Conservation (phyloP, 1,140 invertebrate genomes). For the Drosophila takahashii region DNA sequence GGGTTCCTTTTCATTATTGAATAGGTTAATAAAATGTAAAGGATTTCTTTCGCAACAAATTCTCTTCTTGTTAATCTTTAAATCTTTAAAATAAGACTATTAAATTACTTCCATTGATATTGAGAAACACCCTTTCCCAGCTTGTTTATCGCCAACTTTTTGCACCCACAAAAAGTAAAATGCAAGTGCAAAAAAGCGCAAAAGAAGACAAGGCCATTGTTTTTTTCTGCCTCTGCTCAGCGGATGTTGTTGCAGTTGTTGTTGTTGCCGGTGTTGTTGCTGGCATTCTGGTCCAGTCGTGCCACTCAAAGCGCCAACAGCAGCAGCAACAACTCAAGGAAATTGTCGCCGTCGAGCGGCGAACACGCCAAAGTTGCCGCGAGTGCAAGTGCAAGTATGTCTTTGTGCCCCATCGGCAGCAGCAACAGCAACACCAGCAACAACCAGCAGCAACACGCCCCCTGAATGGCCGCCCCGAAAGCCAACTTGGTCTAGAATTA, state of each 20-base stretch:
- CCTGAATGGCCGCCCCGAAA: slow-evolving; percentile 13
- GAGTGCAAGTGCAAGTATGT: slow-evolving; percentile 63
- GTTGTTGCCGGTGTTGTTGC: slow-evolving; percentile 13
- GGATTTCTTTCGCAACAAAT: too few species aligned
- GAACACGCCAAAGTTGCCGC: slow-evolving; percentile 65
- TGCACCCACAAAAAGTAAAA: slow-evolving; percentile 62
- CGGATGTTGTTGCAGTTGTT: neutral
- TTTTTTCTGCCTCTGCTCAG: slow-evolving; percentile 33
- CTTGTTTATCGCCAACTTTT: slow-evolving; percentile 51
- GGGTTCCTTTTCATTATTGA: too few species aligned
- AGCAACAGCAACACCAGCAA: slow-evolving; percentile 17
- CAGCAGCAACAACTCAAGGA: slow-evolving; percentile 59
- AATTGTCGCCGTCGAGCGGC: slow-evolving; percentile 62
- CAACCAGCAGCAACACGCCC: slow-evolving; percentile 35
- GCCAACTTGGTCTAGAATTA: slow-evolving; percentile 56
- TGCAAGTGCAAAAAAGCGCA: slow-evolving; percentile 57
- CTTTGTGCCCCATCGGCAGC: slow-evolving; percentile 56
- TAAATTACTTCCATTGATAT: neutral
- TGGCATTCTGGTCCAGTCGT: slow-evolving; percentile 56
- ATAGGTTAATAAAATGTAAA: too few species aligned
- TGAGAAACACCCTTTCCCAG: slow-evolving; percentile 24
- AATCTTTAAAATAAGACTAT: neutral
- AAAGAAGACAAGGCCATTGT: slow-evolving; percentile 75
- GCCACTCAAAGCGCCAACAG: slow-evolving; percentile 63
- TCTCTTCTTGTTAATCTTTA: neutral